These are phyloP conservation scores for Opisthocomus hoazin DNA, from an alignment of 2,113 vertebrate species.

Conservation along the genomic window DNA sequence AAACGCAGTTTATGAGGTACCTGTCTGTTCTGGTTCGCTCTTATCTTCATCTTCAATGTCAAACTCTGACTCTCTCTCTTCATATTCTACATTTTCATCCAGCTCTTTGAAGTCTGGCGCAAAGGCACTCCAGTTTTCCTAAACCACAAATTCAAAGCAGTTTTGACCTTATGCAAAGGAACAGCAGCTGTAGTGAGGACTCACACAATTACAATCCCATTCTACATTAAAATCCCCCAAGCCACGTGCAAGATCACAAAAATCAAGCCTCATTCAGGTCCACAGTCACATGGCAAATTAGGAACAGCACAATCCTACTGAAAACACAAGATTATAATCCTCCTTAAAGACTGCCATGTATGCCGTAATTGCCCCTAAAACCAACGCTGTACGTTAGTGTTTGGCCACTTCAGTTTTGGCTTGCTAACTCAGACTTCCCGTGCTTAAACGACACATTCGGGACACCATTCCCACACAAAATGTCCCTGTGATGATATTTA, in stretches of 20 bases:
- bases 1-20: conserved; percentile 55
- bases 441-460: neutral
- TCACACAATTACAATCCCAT: neutral
- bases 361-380: neutral
- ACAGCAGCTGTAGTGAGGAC: neutral
- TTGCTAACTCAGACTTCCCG: neutral
- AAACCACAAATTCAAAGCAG: neutral
- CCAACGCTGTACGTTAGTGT: neutral
- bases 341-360: neutral
- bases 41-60: conserved; percentile 99
- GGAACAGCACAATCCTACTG: neutral
- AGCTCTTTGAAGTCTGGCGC: conserved; percentile 98
- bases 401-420: neutral
- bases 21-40: conserved; percentile 96
- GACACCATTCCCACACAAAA: neutral
- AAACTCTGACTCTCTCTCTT: conserved; percentile 96
- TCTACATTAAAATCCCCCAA: neutral
- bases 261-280: neutral
- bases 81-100: conserved; percentile 98
- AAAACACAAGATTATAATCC: neutral
- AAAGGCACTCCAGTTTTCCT: conserved; percentile 99
- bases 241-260: neutral
- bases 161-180: neutral
- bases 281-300: neutral
- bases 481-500: neutral